Evolutionary conservation across 2,797 vertebrate genomes (phyloP).

Genomic region (Urocyon cinereoargenteus): DNA sequence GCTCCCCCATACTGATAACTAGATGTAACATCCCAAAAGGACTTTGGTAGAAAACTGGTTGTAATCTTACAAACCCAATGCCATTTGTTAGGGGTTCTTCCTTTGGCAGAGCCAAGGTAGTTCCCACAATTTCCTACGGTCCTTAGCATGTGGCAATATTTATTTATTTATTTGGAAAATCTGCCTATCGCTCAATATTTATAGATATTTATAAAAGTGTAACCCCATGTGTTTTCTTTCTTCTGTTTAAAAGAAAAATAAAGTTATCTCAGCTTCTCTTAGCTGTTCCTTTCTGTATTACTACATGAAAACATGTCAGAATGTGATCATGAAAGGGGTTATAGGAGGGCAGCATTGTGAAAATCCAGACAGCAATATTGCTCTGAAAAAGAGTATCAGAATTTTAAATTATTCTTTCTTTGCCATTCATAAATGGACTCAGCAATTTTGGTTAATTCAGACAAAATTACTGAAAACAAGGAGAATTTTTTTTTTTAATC

Average conservation of each 20-base stretch:
- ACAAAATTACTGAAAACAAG: background rate
- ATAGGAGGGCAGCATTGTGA: background rate
- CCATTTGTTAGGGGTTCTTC: background rate
- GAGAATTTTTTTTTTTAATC: background rate
- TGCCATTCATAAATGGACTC: background rate
- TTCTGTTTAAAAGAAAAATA: slow-evolving; percentile 84
- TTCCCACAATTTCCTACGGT: background rate
- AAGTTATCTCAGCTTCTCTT: slow-evolving; percentile 77
- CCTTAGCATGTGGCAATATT: slow-evolving; percentile 77
- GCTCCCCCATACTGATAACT: background rate
- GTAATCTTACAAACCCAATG: background rate
- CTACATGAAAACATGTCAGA: background rate
- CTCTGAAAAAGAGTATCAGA: background rate
- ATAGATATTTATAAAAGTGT: slow-evolving; percentile 90
- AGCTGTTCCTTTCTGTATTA: background rate
- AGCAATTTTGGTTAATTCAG: background rate
- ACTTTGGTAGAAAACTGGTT: background rate
- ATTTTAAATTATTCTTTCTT: slow-evolving; percentile 1
- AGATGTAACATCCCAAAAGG: slow-evolving; percentile 1
- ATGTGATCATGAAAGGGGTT: background rate
- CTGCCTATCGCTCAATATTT: slow-evolving; percentile 89
- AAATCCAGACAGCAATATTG: background rate
- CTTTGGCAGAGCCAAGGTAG: background rate
- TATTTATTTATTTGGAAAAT: slow-evolving; percentile 96
- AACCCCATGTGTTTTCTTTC: slow-evolving; percentile 75